Evolutionary conservation across 2,888 invertebrate genomes (phyloP), one percentile per base, ranked within the genome.

Genomic region (Conops quadrifasciatus): DNA sequence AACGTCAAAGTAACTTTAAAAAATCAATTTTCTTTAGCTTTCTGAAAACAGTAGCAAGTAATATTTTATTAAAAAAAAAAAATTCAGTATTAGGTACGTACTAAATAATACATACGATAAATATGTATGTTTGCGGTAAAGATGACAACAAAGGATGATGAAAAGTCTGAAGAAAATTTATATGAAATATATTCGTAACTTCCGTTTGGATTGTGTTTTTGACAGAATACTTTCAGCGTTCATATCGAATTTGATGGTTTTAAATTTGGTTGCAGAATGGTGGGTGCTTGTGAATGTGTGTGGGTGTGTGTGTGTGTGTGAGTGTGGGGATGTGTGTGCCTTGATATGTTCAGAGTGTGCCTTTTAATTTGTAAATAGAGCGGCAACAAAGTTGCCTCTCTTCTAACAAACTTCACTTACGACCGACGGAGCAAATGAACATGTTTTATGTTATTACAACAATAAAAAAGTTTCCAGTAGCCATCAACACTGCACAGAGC

Each of bases 301-400:
- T 36, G 36, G 4, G 49, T 49, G n/a, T 15, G 19, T 19, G 49
- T 15, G 49, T 15, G 7, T 49, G 49, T 49, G n/a, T 49, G 13
- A 13, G 58, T 58, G 11, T 2, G 15, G 16, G 7, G 21, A 9
- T 13, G 1, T 58, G 58, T 58, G 24, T 58, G 28, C 28, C 3
- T 58, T 15, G 15, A 2, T 53, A n/a, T 53, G 53, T 53, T 36
- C 5, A 36, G 4, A 7, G 36, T 36, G 36, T 36, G 36, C 36
- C 36, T 36, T 19, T 53, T 53, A 53, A 53, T 53, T 11, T 21
- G 9, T 53, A 53, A 53, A 24, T 9, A 49, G 49, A 56, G 24
- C 21, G 21, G 24, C 21, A 58, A 58, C 58, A 58, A 58, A 58
- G 58, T 58, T 58, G 15, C 58, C 24, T 58, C 24, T 26, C 58